phyloP scores from a whole-genome alignment of 2,888 invertebrate species.

The Melanostoma mellinum region DNA sequence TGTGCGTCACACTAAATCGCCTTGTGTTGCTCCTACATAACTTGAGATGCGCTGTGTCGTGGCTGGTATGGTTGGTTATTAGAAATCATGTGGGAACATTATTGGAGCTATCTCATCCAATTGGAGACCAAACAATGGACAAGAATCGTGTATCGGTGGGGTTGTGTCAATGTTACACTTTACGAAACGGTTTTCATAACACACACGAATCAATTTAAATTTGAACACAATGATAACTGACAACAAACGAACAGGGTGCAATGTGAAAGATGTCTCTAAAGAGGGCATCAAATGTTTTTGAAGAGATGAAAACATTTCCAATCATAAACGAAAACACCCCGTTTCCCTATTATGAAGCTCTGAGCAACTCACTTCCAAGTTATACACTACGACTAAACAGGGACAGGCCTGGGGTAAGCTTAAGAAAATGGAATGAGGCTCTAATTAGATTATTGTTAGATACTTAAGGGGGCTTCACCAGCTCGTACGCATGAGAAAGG shows the following conservation, averaged over 20 bases:
- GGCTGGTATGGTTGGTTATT: constrained; percentile 55
- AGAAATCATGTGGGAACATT: constrained; percentile 72
- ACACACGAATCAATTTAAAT: constrained; percentile 60
- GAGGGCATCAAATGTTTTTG: no score
- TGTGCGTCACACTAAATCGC: constrained; percentile 21
- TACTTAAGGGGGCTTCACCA: constrained; percentile 31
- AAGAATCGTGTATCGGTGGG: constrained; percentile 41
- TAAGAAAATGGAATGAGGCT: constrained; percentile 50
- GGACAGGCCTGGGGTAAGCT: constrained; percentile 40
- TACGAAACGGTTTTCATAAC: constrained; percentile 38
- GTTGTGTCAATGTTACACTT: constrained; percentile 55
- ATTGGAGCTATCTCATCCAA: constrained; percentile 46
- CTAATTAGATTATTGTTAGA: constrained; percentile 70
- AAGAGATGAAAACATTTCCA: no score
- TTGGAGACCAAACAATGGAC: constrained; percentile 48
- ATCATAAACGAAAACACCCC: no score
- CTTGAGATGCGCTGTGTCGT: constrained; percentile 36
- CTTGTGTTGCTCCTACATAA: constrained; percentile 44
- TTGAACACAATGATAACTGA: constrained; percentile 12
- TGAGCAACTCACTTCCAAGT: constrained; percentile 1
- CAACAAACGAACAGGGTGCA: not conserved
- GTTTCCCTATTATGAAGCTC: not conserved
- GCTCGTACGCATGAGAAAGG: constrained; percentile 2
- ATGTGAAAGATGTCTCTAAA: not conserved
- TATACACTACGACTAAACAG: not conserved